These are phyloP conservation scores for Acomys russatus DNA, from an alignment of 2,797 vertebrate species.

Conservation along the genomic window DNA sequence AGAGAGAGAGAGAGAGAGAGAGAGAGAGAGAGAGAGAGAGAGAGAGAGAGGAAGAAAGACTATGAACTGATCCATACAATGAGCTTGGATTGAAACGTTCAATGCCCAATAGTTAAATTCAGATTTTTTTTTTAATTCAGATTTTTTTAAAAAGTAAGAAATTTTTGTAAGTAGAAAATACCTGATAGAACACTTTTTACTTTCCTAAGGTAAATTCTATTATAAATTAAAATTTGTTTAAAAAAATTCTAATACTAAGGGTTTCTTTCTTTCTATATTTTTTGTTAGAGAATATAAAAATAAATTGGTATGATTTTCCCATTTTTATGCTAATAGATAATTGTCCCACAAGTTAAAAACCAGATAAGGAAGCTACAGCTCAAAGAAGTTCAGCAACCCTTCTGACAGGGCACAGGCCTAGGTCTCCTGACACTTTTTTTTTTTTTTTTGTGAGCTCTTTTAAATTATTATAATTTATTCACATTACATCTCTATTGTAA, in stretches of 20 bases:
- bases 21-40: no score
- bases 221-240: conserved; percentile 63
- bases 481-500: no score
- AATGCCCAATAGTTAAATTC: neutral
- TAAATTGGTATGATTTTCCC: conserved; percentile 16
- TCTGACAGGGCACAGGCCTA: neutral
- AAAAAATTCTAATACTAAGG: conserved; percentile 44
- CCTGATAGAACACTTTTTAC: neutral
- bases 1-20: neutral
- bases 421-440: neutral
- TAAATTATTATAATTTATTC: no score
- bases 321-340: conserved; percentile 29
- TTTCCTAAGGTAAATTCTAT: conserved; percentile 47
- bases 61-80: conserved; percentile 7
- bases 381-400: neutral
- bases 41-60: no score
- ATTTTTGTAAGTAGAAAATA: neutral
- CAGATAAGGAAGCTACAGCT: neutral
- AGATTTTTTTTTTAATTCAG: conserved; percentile 21
- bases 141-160: neutral
- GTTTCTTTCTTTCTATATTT: conserved; percentile 42
- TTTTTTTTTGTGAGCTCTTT: no score
- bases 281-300: conserved; percentile 54
- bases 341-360: conserved; percentile 44
- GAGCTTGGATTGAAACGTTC: neutral